Evolutionary conservation across 2,113 vertebrate genomes (phyloP), one percentile per base, ranked within the genome.

Genomic region (Ceuthmochares aereus): DNA sequence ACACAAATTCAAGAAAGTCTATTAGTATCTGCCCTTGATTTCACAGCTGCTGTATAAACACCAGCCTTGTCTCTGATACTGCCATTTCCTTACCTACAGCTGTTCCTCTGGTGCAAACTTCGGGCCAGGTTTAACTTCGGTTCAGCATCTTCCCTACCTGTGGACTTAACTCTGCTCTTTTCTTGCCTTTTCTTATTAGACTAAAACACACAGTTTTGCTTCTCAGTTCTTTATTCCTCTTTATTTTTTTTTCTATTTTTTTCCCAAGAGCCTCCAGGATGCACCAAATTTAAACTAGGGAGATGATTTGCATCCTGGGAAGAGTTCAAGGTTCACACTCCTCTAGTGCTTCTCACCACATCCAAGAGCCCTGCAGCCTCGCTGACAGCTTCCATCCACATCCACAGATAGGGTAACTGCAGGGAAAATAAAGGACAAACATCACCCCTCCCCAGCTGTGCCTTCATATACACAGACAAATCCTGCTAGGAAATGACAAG

Each of bases 401-500:
- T 59, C 45, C 7, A 32, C 10, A 78, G 1, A 30, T 1, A 73
- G 51, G 34, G 51, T 45, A 72, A 49, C n/a, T 49, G 75, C 20
- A 66, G 72, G 74, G 8, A 80, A 55, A 40, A 51, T 23, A 90
- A 90, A 92, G 17, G 56, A 81, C 43, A 87, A 84, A 36, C 80
- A 74, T 21, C 43, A 60, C 12, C 42, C 21, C 13, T 60, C 47
- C 91, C 75, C 87, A 96, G 90, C 85, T 96, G 88, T 37, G 60
- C 56, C 42, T 80, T 93, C 89, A 69, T 49, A 81, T 51, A 81
- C 47, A 89, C 64, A 86, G 76, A 69, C 79, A 92, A 83, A 96
- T 92, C 87, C 92, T 89, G 45, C 88, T 74, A 59, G 95, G 84
- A 95, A 91, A 80, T 84, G 51, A 80, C 90, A 95, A 62, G 95